A percentile compares a stretch with the other conserved stretches of the same genome.
Evolutionary conservation across 2,113 vertebrate genomes (phyloP).

Genomic region (Caloenas nicobarica): DNA sequence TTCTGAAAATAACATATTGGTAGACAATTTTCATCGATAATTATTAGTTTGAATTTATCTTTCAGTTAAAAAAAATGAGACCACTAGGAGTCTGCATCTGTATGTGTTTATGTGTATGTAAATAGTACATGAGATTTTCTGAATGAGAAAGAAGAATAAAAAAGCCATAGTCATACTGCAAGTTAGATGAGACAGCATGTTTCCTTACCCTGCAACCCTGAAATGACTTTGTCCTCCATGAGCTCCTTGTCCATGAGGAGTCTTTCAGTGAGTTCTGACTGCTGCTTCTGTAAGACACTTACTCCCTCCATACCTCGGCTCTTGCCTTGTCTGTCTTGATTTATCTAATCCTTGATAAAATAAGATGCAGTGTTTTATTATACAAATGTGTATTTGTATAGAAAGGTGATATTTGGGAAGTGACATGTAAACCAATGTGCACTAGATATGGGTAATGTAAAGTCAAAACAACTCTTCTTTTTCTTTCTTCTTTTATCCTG

Average conservation of each 20-base stretch:
- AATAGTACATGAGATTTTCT: neutral
- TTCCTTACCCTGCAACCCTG: neutral
- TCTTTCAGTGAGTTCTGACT: neutral
- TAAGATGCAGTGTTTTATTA: neutral
- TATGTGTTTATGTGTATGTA: neutral
- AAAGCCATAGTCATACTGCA: neutral
- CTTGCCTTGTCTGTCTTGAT: neutral
- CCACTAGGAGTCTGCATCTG: neutral
- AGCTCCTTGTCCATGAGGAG: neutral
- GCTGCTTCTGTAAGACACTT: neutral
- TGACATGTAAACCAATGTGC: neutral
- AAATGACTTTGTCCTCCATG: neutral
- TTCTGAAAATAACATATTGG: neutral
- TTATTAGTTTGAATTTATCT: neutral
- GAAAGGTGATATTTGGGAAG: neutral
- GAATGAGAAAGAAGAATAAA: neutral
- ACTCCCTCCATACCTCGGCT: neutral
- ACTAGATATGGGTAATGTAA: neutral
- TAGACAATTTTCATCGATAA: neutral
- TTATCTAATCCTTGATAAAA: neutral
- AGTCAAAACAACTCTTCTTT: neutral
- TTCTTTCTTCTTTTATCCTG: neutral
- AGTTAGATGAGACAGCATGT: neutral
- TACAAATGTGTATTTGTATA: neutral
- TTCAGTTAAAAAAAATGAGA: neutral